Conservation (phyloP, 2,888 invertebrate species). For the Sepiola atlantica region DNA sequence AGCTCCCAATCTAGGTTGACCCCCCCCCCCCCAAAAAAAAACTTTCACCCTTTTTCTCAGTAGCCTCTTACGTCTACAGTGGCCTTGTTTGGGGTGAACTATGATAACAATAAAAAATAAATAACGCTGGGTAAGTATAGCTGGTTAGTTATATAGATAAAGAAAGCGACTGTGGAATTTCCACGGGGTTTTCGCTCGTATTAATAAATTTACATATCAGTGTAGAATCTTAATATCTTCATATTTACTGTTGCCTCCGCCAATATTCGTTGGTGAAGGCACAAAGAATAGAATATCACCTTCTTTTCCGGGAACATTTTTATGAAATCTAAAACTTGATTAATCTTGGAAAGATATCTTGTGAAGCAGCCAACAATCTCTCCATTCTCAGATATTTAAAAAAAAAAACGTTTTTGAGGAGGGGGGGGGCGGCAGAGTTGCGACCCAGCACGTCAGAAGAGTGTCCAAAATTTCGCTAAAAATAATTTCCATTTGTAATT, state of each 20-base stretch:
- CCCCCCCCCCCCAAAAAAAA: no score
- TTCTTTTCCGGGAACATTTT: not conserved
- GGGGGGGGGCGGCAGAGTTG: not conserved
- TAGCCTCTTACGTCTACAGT: no score
- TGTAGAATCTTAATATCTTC: not conserved
- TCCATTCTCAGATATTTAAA: not conserved
- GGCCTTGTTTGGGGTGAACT: no score
- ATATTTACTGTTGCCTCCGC: not conserved
- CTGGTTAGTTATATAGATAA: no score
- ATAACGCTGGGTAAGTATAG: no score
- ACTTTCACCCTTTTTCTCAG: no score
- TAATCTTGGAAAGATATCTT: not conserved
- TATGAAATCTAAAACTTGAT: slow-evolving; percentile 8
- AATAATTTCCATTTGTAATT: not conserved
- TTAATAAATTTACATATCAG: no score
- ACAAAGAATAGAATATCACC: not conserved
- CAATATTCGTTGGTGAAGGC: not conserved
- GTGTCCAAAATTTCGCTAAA: not conserved
- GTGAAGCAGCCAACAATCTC: not conserved
- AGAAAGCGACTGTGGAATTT: no score
- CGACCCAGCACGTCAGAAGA: not conserved
- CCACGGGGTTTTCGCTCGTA: no score
- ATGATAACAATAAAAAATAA: no score
- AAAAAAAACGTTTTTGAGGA: no score
- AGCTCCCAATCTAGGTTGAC: no score